These are phyloP conservation scores for Ramphastos sulfuratus DNA, from an alignment of 2,113 vertebrate species.

Conservation along the genomic window DNA sequence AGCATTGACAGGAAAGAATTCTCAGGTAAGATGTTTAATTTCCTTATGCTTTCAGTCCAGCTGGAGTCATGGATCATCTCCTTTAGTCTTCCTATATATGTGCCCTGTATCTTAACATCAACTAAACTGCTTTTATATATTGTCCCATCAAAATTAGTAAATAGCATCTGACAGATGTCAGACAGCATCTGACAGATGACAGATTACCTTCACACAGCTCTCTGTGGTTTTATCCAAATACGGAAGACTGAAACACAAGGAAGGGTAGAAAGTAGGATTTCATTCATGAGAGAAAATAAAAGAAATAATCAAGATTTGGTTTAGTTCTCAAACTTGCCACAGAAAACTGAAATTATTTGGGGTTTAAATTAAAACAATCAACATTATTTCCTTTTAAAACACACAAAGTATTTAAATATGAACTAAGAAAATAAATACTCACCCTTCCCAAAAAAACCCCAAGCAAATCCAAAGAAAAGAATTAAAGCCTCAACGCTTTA, in stretches of 20 bases:
- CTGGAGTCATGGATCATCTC: neutral
- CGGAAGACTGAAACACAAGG: neutral
- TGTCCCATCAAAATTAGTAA: neutral
- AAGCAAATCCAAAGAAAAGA: neutral
- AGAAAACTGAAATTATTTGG: fast-evolving
- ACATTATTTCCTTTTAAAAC: neutral
- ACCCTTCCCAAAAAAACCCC: neutral
- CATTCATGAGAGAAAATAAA: neutral
- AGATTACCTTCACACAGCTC: neutral
- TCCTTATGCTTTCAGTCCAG: neutral
- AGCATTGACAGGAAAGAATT: neutral
- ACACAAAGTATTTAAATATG: neutral
- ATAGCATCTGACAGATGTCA: neutral
- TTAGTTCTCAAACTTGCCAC: neutral
- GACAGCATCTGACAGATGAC: neutral
- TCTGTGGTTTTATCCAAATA: neutral
- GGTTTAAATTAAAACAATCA: neutral
- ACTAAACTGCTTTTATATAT: neutral
- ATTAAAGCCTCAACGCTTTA: neutral
- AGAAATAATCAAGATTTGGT: neutral
- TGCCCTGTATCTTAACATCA: neutral
- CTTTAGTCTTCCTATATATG: neutral
- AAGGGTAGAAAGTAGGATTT: neutral
- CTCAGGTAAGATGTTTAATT: neutral
- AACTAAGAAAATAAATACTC: neutral